A percentile compares a stretch with the other conserved stretches of the same genome.
phyloP scores from a whole-genome alignment of 2,888 invertebrate genomes.

The Drosophila mayaguana region DNA sequence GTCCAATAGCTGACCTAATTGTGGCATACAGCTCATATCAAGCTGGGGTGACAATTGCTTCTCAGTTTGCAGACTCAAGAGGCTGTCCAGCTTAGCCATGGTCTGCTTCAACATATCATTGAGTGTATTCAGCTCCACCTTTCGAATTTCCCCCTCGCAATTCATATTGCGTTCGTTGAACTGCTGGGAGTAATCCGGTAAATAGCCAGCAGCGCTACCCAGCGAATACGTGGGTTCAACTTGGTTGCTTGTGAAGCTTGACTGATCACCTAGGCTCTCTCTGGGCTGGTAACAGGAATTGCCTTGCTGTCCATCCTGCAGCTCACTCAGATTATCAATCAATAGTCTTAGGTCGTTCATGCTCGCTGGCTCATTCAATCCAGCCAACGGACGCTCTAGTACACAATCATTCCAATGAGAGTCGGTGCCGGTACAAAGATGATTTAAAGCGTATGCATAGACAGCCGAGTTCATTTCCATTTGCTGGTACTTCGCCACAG shows the following conservation, averaged over 20 bases:
- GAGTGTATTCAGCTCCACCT: slow-evolving; percentile 1
- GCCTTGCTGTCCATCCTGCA: neutral
- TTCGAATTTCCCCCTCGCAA: neutral
- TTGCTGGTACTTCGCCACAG: neutral
- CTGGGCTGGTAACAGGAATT: neutral
- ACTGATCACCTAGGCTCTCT: neutral
- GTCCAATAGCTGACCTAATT: neutral
- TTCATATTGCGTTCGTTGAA: slow-evolving; percentile 1
- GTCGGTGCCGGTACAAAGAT: neutral
- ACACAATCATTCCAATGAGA: neutral
- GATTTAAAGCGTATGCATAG: slow-evolving; percentile 6
- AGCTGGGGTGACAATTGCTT: neutral
- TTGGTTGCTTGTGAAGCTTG: neutral
- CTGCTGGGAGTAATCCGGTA: neutral
- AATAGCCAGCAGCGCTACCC: neutral
- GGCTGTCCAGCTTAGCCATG: slow-evolving; percentile 45
- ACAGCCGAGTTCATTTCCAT: slow-evolving; percentile 1
- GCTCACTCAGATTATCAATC: slow-evolving; percentile 16
- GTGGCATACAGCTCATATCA: neutral
- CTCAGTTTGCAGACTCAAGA: slow-evolving; percentile 16
- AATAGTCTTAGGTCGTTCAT: neutral
- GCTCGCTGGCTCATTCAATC: neutral
- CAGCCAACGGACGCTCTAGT: neutral
- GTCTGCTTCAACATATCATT: slow-evolving; percentile 48
- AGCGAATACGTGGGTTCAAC: neutral